Base-by-base conservation (phyloP, 2,888 invertebrate genomes). In the Cosmopolites sordidus region DNA sequence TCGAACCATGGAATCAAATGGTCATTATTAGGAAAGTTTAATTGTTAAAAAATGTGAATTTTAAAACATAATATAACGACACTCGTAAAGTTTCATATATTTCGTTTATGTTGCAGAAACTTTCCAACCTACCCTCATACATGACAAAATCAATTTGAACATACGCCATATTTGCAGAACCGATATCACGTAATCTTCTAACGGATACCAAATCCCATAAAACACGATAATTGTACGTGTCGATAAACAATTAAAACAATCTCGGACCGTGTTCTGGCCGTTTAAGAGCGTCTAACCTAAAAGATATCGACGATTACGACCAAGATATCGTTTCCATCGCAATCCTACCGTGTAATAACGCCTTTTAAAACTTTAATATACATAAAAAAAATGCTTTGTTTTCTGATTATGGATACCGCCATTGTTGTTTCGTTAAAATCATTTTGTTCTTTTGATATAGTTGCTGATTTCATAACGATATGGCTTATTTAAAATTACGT, bases 301-400 rank as follows among this genome's bases (percentile, higher is more conserved):
- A n/a, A 33, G 33, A 33, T 33, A 12, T 33, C 33, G 33, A 33
- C 33, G 33, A 49, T 38, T 12, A 18, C 16, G 37, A 30, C 33
- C 12, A 37, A 43, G 18, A 16, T 33, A 17, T 49, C 33, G 42
- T 43, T 49, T 43, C 17, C 15, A 15, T 14, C 33, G 43, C 30
- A 18, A 43, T 43, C 37, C 43, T 38, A 43, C 16, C 49, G 43
- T 49, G 38, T 43, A 49, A 43, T 22, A 16, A 17, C 33, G 3
- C 33, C 33, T 33, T 33, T 33, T 12, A 12, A 11, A 12, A 12
- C 3, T 9, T 12, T 12, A 12, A 33, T 12, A 33, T 12, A 12
- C 33, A 33, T 33, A 33, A 33, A 33, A 33, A n/a, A 11, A 11
- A n/a, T 11, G 12, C 33, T 12, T 33, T 33, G 33, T 12, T 33